Conservation (phyloP, 2,113 vertebrate genomes). For the Dolichotis patagonum region DNA sequence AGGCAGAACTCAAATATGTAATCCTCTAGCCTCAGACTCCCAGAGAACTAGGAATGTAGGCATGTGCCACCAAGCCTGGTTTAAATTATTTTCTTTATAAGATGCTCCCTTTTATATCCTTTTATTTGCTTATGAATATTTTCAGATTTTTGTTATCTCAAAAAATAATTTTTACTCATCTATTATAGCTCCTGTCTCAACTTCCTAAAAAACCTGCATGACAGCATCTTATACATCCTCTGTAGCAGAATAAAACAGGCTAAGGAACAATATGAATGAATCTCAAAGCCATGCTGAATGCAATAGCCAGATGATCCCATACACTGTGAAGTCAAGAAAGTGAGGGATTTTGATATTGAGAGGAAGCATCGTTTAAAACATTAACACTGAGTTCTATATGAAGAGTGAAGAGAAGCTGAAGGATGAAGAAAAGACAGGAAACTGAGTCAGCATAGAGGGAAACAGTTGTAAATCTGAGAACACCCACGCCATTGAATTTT, state of each 20-base stretch:
- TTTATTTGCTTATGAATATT: not conserved
- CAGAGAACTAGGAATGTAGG: not conserved
- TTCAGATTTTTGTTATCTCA: not conserved
- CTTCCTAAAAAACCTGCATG: not conserved
- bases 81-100: not conserved
- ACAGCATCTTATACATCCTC: not conserved
- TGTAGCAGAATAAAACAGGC: not conserved
- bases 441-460: not conserved
- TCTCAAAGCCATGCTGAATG: not conserved
- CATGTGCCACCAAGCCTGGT: not conserved
- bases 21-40: not conserved
- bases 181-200: not conserved
- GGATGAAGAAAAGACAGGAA: not conserved
- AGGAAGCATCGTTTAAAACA: not conserved
- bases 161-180: not conserved
- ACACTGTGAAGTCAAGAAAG: not conserved
- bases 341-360: not conserved
- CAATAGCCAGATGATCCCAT: not conserved
- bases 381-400: not conserved
- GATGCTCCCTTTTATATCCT: not conserved
- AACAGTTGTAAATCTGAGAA: not conserved
- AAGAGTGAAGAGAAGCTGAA: not conserved
- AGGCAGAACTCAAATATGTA: not conserved
- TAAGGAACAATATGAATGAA: not conserved
- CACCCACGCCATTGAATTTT: not conserved